phyloP scores from a whole-genome alignment of 1,140 invertebrate species.

The Drosophila santomea region DNA sequence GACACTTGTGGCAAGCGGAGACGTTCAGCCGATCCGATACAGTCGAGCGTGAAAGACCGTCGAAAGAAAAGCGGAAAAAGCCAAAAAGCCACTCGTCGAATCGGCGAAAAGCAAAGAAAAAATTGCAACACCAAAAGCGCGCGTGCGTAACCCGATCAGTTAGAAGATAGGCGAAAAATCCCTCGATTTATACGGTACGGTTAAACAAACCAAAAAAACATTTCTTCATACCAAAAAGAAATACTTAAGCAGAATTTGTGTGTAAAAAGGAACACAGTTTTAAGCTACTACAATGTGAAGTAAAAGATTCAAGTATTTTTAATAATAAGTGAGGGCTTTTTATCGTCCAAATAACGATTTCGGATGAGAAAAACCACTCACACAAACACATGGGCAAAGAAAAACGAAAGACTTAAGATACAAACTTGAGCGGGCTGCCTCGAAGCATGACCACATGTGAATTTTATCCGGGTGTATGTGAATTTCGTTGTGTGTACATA shows the following conservation, averaged over 20 bases:
- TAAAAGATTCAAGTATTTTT: neutral
- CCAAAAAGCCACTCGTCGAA: constrained; percentile 51
- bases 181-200: constrained; percentile 27
- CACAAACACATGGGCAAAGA: constrained; percentile 7
- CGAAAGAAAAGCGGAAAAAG: constrained; percentile 51
- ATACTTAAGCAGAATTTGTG: neutral
- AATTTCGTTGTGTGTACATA: constrained; percentile 18
- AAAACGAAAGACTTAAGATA: constrained; percentile 73
- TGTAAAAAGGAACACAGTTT: neutral
- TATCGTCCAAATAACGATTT: neutral
- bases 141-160: constrained; percentile 63
- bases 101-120: constrained; percentile 49
- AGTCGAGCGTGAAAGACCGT: constrained; percentile 12
- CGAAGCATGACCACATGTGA: constrained; percentile 59
- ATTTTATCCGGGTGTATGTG: constrained; percentile 39
- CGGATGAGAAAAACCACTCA: constrained; percentile 7
- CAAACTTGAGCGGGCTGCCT: constrained; percentile 60
- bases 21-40: constrained; percentile 11
- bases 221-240: neutral
- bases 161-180: constrained; percentile 49
- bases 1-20: constrained; percentile 71
- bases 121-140: constrained; percentile 71
- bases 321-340: neutral
- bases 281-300: neutral
- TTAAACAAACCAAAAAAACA: constrained; percentile 4